phyloP scores from a whole-genome alignment of 2,888 invertebrate genomes.

The Hyposoter didymator region DNA sequence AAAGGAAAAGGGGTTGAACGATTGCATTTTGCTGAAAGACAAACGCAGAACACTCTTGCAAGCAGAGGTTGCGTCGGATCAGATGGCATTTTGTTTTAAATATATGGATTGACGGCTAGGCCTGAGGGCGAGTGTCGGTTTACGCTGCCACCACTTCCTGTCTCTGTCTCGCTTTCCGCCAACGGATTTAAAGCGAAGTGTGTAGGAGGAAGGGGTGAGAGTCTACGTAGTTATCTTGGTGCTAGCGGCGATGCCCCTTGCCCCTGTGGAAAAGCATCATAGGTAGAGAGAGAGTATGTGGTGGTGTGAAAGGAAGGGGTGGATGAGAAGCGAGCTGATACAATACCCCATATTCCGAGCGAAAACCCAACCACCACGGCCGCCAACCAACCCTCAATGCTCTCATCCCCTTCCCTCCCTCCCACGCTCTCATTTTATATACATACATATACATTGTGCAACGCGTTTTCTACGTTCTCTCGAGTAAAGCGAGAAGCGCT shows the following conservation, averaged over 20 bases:
- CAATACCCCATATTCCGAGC: constrained; percentile 80
- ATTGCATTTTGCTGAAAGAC: constrained; percentile 38
- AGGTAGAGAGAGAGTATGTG: constrained; percentile 49
- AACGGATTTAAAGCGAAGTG: constrained; percentile 10
- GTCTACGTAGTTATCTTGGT: constrained; percentile 65
- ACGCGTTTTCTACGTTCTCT: constrained; percentile 77
- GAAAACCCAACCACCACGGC: constrained; percentile 68
- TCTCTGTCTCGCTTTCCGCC: not conserved
- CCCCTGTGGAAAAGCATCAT: constrained; percentile 45
- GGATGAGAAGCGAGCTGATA: constrained; percentile 73
- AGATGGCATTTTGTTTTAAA: constrained; percentile 84
- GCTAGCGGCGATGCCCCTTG: constrained; percentile 58
- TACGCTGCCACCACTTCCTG: constrained; percentile 37
- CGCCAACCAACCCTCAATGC: constrained; percentile 51
- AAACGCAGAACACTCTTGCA: not conserved
- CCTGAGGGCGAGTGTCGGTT: constrained; percentile 67
- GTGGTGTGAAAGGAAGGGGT: constrained; percentile 57
- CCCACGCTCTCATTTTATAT: constrained; percentile 70
- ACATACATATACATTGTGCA: constrained; percentile 66
- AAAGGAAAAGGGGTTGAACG: constrained; percentile 38
- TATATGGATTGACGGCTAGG: constrained; percentile 81
- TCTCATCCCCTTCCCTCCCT: constrained; percentile 30
- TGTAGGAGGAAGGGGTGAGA: constrained; percentile 27
- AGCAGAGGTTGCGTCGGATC: constrained; percentile 79
- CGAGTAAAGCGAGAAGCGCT: constrained; percentile 54